Base-by-base conservation (phyloP, 2,888 invertebrate species). In the Cerastoderma edule region DNA sequence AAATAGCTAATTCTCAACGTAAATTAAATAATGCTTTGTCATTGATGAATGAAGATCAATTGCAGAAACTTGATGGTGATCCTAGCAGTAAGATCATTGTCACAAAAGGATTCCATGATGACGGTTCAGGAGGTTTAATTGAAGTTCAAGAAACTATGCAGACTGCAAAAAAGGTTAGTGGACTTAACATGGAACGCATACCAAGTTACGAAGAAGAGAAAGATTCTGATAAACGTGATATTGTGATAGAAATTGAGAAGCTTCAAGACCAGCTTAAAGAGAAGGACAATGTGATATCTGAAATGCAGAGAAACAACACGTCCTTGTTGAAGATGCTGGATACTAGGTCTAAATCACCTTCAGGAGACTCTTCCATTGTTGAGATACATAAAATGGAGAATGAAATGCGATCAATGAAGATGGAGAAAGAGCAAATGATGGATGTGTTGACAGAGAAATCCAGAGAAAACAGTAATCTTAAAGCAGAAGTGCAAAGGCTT, bases 391-490 rank as follows among this genome's bases (percentile, higher is more conserved):
- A 85, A 73, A 80, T 91, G 50, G 89, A 91, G 80, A 87, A 86
- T 68, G 91, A 91, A 75, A 83, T 89, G 6, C 84, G 85, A 46
- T 67, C 78, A 22, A 75, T 91, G 33, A 88, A 89, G 65, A 77
- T 87, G 32, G 93, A 93, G 80, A 89, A 88, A 67, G 92, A 92
- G 64, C 92, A 93, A 81, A 92, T 93, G 83, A 85, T 93, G 80
- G 89, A 92, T 28, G 91, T 93, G 19, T 85, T 93, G 78, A 92
- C 90, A 75, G 93, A 93, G 75, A 93, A 93, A 71, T 89, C 92
- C 0, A 84, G 92, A 35, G 93, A 93, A 75, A 87, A 88, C 63
- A 92, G 92, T 72, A 86, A 83, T 28, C 83, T 92, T 27, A 92
- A 92, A 80, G 77, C 87, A 56, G 93, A 93, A 80, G 91, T 92